phyloP scores from a whole-genome alignment of 2,113 vertebrate genomes.

The Isichthys henryi region DNA sequence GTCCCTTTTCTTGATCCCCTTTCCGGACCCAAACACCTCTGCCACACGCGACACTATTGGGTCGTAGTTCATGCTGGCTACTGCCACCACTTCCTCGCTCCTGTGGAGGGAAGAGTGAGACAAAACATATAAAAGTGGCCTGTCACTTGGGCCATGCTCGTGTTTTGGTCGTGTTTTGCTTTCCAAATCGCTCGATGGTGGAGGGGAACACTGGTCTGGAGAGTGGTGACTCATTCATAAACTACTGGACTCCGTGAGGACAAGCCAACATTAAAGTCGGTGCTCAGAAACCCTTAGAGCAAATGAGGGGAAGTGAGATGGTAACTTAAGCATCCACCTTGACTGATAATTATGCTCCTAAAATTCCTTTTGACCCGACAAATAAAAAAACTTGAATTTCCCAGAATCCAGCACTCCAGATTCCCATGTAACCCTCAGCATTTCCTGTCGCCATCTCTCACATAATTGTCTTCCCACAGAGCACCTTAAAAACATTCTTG shows the following conservation, averaged over 20 bases:
- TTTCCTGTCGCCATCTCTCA: background rate
- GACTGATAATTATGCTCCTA: background rate
- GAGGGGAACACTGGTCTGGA: background rate
- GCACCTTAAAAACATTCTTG: background rate
- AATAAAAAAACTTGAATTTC: background rate
- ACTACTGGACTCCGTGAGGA: background rate
- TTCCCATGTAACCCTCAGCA: background rate
- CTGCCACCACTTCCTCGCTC: conserved; percentile 89
- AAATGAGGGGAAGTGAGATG: background rate
- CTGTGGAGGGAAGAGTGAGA: conserved; percentile 47
- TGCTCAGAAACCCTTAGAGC: background rate
- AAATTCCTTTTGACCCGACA: background rate
- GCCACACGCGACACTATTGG: conserved; percentile 94
- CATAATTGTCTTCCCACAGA: background rate
- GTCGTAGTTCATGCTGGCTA: conserved; percentile 97
- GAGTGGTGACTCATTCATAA: background rate
- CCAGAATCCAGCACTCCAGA: background rate
- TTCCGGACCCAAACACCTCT: conserved; percentile 85
- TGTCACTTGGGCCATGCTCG: too few species aligned
- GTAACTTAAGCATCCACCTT: background rate
- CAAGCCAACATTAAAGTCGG: background rate
- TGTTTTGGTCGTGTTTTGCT: too few species aligned
- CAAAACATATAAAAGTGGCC: conserved; percentile 5
- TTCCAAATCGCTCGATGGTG: background rate
- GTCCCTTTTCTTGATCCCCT: conserved; percentile 85